Conservation (phyloP, 1,140 invertebrate genomes). For the Drosophila ercepeae region DNA sequence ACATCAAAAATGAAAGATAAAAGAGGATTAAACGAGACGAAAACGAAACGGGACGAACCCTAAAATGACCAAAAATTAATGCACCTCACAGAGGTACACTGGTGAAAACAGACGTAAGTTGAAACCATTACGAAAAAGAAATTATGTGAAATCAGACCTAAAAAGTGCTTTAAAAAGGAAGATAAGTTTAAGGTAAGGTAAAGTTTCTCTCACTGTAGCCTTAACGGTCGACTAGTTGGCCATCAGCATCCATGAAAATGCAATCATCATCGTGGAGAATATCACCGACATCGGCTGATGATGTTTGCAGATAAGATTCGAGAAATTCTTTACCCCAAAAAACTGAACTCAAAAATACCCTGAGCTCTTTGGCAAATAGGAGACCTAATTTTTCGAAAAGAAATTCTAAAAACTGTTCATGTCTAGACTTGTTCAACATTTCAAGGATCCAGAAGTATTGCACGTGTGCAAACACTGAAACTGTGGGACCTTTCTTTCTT, state of each 20-base stretch:
- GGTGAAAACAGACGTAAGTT: neutral
- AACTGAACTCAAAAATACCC: slow-evolving; percentile 2
- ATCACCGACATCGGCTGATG: slow-evolving; percentile 44
- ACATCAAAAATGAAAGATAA: slow-evolving; percentile 56
- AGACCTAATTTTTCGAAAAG: slow-evolving; percentile 19
- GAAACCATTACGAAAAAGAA: neutral
- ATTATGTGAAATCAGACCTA: too few species aligned
- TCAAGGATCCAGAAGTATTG: slow-evolving; percentile 17
- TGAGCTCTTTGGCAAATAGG: slow-evolving; percentile 41
- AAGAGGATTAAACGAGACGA: slow-evolving; percentile 67
- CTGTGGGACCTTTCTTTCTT: slow-evolving; percentile 12
- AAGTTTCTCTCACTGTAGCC: neutral
- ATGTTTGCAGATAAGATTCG: slow-evolving; percentile 57
- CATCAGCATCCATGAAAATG: slow-evolving; percentile 50
- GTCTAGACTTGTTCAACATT: slow-evolving; percentile 21
- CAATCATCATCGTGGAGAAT: slow-evolving; percentile 37
- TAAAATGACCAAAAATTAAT: slow-evolving; percentile 75
- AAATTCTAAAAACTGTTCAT: slow-evolving; percentile 22
- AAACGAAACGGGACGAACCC: slow-evolving; percentile 58
- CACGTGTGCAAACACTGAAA: slow-evolving; percentile 33
- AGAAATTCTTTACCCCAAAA: neutral
- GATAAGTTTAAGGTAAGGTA: too few species aligned
- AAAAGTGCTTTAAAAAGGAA: too few species aligned
- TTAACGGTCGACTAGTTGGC: slow-evolving; percentile 41
- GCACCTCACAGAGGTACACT: slow-evolving; percentile 44